phyloP scores from a whole-genome alignment of 1,140 invertebrate genomes.

The Drosophila ficusphila region DNA sequence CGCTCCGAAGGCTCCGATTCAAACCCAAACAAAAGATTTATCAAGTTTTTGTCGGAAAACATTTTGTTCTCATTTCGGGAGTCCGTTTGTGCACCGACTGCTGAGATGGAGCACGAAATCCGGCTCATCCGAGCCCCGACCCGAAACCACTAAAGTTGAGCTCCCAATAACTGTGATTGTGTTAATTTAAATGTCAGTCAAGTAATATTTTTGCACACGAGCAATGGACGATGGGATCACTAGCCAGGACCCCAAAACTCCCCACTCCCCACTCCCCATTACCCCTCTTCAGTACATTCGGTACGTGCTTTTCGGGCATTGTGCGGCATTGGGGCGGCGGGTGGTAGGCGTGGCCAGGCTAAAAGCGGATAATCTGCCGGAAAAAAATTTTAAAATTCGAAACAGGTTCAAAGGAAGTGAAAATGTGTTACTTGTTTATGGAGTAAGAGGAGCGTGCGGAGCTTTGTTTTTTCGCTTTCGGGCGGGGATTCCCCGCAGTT shows the following conservation, averaged over 20 bases:
- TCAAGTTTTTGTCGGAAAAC: constrained; percentile 59
- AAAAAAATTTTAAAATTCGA: constrained; percentile 76
- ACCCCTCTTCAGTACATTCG: constrained; percentile 18
- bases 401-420: constrained; percentile 80
- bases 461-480: background rate
- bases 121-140: constrained; percentile 12
- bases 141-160: constrained; percentile 47
- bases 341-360: constrained; percentile 55
- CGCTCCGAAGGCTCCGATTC: background rate
- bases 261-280: background rate
- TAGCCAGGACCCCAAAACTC: constrained; percentile 22
- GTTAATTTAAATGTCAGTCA: constrained; percentile 83
- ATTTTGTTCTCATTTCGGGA: constrained; percentile 30
- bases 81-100: constrained; percentile 54
- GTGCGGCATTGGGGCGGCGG: constrained; percentile 63
- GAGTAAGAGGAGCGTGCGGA: constrained; percentile 25
- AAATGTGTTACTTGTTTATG: constrained; percentile 80
- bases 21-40: constrained; percentile 53
- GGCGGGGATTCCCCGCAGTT: background rate
- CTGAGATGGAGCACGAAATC: constrained; percentile 38
- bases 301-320: constrained; percentile 79
- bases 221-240: constrained; percentile 48
- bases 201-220: constrained; percentile 78
- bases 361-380: constrained; percentile 77
- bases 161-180: constrained; percentile 80